Percentiles rank a stretch among this genome's conserved stretches.
Conservation (phyloP, 2,888 invertebrate species). For the Lysandra bellargus region DNA sequence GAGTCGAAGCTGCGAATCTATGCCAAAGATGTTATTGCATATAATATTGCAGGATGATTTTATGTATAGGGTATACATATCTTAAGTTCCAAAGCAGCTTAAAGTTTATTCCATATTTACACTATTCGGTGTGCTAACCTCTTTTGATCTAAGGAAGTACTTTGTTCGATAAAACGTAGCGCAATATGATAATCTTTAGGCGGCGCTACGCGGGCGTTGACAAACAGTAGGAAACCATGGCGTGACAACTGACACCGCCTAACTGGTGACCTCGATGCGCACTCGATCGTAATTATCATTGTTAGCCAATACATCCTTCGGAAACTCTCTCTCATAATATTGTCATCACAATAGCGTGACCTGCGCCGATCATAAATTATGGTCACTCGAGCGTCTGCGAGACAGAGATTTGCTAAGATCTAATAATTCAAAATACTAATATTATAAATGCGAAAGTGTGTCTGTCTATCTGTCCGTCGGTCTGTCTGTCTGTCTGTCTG, state of each 20-base stretch:
- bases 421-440: too few species aligned
- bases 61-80: too few species aligned
- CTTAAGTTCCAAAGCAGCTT: too few species aligned
- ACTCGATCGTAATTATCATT: slow-evolving; percentile 22
- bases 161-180: background rate
- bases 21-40: too few species aligned
- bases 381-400: too few species aligned
- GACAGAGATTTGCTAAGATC: too few species aligned
- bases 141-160: background rate
- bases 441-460: too few species aligned
- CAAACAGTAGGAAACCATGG: slow-evolving; percentile 29
- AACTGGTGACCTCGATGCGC: slow-evolving; percentile 9
- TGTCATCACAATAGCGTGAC: background rate
- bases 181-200: background rate
- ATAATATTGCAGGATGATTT: too few species aligned
- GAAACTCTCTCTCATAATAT: slow-evolving; percentile 19
- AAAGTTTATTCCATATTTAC: too few species aligned
- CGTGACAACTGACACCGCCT: slow-evolving; percentile 13
- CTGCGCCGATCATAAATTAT: too few species aligned
- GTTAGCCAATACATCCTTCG: slow-evolving; percentile 26
- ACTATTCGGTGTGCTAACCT: background rate
- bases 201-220: background rate
- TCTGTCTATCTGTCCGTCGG: too few species aligned
- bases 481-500: too few species aligned
- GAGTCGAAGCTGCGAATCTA: background rate